Percentiles rank a stretch among this genome's conserved stretches.
These are phyloP conservation scores for Autographa pulchrina DNA, from an alignment of 2,888 invertebrate genomes.

Conservation along the genomic window DNA sequence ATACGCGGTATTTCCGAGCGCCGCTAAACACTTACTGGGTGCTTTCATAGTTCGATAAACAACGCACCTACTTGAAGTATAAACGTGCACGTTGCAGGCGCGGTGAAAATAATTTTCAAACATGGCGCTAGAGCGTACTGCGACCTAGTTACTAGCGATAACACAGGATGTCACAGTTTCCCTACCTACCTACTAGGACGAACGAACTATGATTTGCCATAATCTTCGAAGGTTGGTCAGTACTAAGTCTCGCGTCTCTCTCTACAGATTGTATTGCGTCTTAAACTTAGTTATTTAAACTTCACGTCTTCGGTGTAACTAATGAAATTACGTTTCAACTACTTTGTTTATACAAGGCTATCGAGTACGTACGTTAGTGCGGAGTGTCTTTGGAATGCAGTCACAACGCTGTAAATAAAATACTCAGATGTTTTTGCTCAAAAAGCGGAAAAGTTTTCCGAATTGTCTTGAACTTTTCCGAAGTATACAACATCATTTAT, in stretches of 20 bases:
- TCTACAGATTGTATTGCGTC: slow-evolving; percentile 46
- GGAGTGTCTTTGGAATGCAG: neutral
- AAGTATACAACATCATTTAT: slow-evolving; percentile 26
- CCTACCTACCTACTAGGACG: slow-evolving; percentile 59
- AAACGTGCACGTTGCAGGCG: slow-evolving; percentile 63
- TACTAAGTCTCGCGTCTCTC: slow-evolving; percentile 27
- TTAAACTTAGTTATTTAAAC: slow-evolving; percentile 42
- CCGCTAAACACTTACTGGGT: slow-evolving; percentile 48
- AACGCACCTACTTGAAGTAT: slow-evolving; percentile 57
- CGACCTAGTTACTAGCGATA: slow-evolving; percentile 85
- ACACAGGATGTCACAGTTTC: slow-evolving; percentile 86
- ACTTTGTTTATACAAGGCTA: slow-evolving; percentile 26
- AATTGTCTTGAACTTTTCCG: slow-evolving; percentile 12
- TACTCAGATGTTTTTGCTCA: neutral
- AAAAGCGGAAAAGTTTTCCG: neutral
- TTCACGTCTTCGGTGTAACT: slow-evolving; percentile 30
- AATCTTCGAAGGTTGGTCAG: slow-evolving; percentile 47
- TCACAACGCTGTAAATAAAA: neutral
- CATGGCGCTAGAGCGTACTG: slow-evolving; percentile 71
- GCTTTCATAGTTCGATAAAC: slow-evolving; percentile 73
- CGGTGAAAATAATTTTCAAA: slow-evolving; percentile 87
- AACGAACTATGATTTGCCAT: slow-evolving; percentile 41
- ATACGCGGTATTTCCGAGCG: slow-evolving; percentile 50
- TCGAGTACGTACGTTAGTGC: slow-evolving; percentile 5
- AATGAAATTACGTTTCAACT: slow-evolving; percentile 41